Base-by-base conservation (phyloP, 2,888 invertebrate species). In the Hoplodrina ambigua region DNA sequence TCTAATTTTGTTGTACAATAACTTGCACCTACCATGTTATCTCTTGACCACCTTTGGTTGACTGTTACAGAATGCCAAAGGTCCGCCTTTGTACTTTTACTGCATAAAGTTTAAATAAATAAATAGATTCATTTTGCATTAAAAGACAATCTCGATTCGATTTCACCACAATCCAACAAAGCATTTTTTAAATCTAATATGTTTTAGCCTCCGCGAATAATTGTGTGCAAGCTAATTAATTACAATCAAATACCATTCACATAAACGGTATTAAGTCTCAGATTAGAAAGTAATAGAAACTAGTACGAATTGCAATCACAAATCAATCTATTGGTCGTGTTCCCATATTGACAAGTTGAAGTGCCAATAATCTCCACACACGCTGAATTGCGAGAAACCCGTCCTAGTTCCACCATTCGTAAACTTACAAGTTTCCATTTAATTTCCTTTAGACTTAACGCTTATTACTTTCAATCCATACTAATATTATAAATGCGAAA, bases 301-400 rank as follows among this genome's bases (percentile, higher is more conserved):
- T 20, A 61, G 60, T 61, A 57, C 56, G 59, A 46, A 68, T 62
- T 57, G 73, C 60, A 75, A 75, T 72, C 67, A 73, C 78, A 72
- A 70, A 82, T 83, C 82, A 78, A 78, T 83, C 80, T 57, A 49
- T 60, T 30, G 55, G 55, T 69, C 72, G 66, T 69, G 76, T 67
- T 58, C 59, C 50, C 25, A 46, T 66, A 83, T 80, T 80, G 83
- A 75, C 66, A 69, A 64, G 72, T 78, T 75, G 61, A 58, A 69
- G 49, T 68, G 66, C 64, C 77, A 68, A 67, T 77, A 82, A 69
- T 69, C 49, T 61, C 64, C 62, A 71, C 70, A 68, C 52, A 55
- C 55, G 58, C 44, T 69, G 57, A 69, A 81, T 67, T 63, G 52
- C 62, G 64, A 70, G 71, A 74, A 74, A 83, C 58, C 64, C 55